These are phyloP conservation scores for Brassicogethes aeneus DNA, from an alignment of 2,888 invertebrate species.

Conservation along the genomic window DNA sequence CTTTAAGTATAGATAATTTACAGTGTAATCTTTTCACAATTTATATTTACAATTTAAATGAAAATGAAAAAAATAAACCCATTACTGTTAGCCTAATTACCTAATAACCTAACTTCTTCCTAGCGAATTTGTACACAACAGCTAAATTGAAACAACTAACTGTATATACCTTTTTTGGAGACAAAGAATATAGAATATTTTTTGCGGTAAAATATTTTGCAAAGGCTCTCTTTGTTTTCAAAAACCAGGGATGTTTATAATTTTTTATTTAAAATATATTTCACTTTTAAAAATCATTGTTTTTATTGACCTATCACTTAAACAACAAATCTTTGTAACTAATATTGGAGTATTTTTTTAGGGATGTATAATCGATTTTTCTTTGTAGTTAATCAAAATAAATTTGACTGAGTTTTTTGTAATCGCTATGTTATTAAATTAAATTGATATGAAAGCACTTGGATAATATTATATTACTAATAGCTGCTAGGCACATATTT, in stretches of 20 bases:
- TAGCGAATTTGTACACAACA: conserved; percentile 17
- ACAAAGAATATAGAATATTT: not conserved
- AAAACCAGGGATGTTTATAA: not conserved
- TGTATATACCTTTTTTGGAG: not conserved
- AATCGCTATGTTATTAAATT: not conserved
- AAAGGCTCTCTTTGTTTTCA: not conserved
- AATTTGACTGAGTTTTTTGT: not conserved
- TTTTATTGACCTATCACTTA: too few relatives aligned
- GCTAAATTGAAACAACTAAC: conserved; percentile 17
- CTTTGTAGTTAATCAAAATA: too few relatives aligned
- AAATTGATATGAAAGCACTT: not conserved
- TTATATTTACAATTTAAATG: not conserved
- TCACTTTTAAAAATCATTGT: not conserved
- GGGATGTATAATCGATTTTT: too few relatives aligned
- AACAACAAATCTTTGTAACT: too few relatives aligned
- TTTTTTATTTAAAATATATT: not conserved
- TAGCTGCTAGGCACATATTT: not conserved
- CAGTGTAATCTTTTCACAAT: not conserved
- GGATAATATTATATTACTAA: not conserved
- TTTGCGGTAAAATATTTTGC: not conserved
- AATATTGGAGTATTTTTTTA: too few relatives aligned
- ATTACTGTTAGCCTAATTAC: conserved; percentile 24
- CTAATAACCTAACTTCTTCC: conserved; percentile 10
- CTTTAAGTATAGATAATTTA: conserved; percentile 31
- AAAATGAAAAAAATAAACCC: conserved; percentile 15